Evolutionary conservation across 2,888 invertebrate species (phyloP).

Genomic region (Papilio gigon): DNA sequence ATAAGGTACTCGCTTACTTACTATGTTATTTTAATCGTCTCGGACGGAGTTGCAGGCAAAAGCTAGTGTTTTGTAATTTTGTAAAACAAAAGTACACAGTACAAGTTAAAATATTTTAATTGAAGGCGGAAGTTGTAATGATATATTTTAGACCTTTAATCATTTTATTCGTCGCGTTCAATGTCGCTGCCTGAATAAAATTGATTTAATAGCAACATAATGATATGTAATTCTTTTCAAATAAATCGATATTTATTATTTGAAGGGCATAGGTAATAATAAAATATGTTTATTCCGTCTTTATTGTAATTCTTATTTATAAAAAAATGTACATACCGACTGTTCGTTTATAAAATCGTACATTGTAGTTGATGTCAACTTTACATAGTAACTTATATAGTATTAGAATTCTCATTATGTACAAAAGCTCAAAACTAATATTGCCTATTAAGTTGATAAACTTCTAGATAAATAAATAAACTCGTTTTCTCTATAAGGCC

Average conservation of each 20-base stretch:
- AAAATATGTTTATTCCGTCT: not conserved
- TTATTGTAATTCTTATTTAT: not conserved
- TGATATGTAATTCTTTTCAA: not conserved
- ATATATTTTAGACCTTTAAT: conserved; percentile 11
- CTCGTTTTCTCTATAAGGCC: conserved; percentile 26
- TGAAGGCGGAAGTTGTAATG: conserved; percentile 6
- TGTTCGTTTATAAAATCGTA: not conserved
- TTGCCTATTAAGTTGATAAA: conserved; percentile 18
- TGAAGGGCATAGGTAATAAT: not conserved
- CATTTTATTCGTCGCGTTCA: not conserved
- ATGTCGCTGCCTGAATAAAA: not conserved
- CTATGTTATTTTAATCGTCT: too few species aligned
- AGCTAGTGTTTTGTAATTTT: not conserved
- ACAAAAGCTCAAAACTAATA: conserved; percentile 33
- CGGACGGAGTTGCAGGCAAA: too few species aligned
- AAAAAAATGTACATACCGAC: too few species aligned
- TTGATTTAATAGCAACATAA: conserved; percentile 1
- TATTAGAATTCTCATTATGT: not conserved
- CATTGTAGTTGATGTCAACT: not conserved
- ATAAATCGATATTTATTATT: not conserved
- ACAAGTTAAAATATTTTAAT: not conserved
- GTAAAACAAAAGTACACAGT: not conserved
- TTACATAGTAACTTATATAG: not conserved
- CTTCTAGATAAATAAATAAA: conserved; percentile 29
- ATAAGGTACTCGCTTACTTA: too few species aligned